Conservation (phyloP, 2,888 invertebrate species). For the Drosophila acutilabella region DNA sequence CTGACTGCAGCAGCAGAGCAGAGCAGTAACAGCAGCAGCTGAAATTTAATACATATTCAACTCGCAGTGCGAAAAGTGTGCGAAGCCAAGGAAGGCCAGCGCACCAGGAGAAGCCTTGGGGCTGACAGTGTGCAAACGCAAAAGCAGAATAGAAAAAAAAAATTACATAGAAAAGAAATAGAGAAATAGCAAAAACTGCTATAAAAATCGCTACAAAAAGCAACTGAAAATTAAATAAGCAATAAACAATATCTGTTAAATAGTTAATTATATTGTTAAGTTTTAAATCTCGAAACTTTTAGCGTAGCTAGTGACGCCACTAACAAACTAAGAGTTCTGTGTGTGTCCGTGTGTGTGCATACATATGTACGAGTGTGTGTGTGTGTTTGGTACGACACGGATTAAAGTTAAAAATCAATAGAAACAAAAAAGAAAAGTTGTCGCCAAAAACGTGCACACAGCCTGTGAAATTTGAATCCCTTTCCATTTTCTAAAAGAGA, state of each 20-base stretch:
- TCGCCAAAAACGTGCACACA: constrained; percentile 13
- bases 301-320: constrained; percentile 5
- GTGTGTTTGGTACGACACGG: constrained; percentile 10
- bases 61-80: constrained; percentile 58
- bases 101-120: constrained; percentile 37
- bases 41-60: constrained; percentile 22
- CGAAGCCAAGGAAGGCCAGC: constrained; percentile 52
- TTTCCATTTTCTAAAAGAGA: constrained; percentile 1
- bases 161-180: background rate
- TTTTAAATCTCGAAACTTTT: background rate
- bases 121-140: constrained; percentile 12
- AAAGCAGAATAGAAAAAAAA: constrained; percentile 4
- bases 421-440: constrained; percentile 1
- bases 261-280: constrained; percentile 12
- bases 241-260: constrained; percentile 20
- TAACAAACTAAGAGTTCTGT: background rate
- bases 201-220: background rate
- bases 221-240: constrained; percentile 9
- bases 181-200: constrained; percentile 30
- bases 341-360: background rate
- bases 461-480: constrained; percentile 13
- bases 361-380: background rate
- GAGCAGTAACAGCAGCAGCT: constrained; percentile 12
- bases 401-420: constrained; percentile 24
- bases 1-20: constrained; percentile 26